phyloP scores from a whole-genome alignment of 2,888 invertebrate species.

The Leistus spinibarbis region DNA sequence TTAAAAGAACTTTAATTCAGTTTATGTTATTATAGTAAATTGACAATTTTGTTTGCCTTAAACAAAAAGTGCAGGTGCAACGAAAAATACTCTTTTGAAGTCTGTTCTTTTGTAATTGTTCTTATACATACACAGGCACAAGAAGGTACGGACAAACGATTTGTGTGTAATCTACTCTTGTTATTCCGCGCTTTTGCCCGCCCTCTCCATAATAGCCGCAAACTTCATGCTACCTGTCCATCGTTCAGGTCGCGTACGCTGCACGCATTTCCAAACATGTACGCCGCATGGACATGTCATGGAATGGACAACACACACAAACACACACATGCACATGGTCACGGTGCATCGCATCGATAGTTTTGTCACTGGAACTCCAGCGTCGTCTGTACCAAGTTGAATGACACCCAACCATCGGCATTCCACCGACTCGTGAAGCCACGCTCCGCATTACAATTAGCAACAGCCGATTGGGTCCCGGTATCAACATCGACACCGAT shows the following conservation, averaged over 20 bases:
- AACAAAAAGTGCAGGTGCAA: too few relatives aligned
- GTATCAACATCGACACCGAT: not conserved
- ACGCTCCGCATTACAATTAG: conserved; percentile 22
- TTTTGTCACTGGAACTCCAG: not conserved
- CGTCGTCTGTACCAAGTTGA: not conserved
- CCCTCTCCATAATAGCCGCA: not conserved
- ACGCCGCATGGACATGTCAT: not conserved
- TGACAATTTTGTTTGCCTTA: too few relatives aligned
- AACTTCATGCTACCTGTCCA: not conserved
- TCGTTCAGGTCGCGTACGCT: not conserved
- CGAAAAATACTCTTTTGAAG: too few relatives aligned
- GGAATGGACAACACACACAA: conserved; percentile 3
- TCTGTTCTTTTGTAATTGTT: too few relatives aligned
- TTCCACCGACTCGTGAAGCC: not conserved
- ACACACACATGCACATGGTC: not conserved
- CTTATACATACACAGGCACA: too few relatives aligned
- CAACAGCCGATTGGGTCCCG: not conserved
- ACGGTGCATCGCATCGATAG: not conserved
- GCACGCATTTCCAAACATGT: not conserved
- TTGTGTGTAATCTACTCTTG: too few relatives aligned
- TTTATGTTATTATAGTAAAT: too few relatives aligned
- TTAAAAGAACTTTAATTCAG: too few relatives aligned
- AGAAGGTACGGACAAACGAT: not conserved
- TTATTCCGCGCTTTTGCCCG: not conserved
- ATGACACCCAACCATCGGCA: not conserved